Conservation (phyloP, 2,113 vertebrate species). For the Catharus fuscescens region DNA sequence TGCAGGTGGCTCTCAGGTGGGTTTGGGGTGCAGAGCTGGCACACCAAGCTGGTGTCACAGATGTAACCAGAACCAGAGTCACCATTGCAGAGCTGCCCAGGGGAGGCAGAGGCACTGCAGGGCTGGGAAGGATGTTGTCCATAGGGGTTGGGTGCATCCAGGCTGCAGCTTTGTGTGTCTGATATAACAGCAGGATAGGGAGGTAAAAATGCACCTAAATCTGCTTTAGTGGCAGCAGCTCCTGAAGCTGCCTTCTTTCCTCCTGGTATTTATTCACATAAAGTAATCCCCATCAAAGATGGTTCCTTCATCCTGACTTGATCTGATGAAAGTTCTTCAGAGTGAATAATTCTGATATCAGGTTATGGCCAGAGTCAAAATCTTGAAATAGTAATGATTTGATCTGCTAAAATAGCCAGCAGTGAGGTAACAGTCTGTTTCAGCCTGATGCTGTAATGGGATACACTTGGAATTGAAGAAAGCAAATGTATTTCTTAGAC, state of each 20-base stretch:
- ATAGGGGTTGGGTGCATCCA: background rate
- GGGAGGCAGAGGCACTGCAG: background rate
- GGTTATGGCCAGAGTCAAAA: background rate
- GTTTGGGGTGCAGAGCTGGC: background rate
- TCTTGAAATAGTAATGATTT: constrained; percentile 43
- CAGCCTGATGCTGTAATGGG: background rate
- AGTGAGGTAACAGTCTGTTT: background rate
- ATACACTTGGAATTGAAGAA: background rate
- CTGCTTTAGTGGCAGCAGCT: background rate
- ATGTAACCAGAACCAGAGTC: rapidly evolving
- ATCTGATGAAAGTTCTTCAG: background rate
- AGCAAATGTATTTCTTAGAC: constrained; percentile 1
- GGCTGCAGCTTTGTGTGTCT: background rate
- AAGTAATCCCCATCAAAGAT: background rate
- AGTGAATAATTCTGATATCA: background rate
- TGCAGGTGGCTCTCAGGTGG: background rate
- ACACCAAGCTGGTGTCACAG: rapidly evolving
- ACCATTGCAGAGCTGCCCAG: background rate
- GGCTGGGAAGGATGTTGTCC: rapidly evolving
- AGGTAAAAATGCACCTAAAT: background rate
- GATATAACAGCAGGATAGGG: background rate
- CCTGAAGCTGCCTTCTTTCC: background rate
- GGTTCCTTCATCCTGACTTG: background rate
- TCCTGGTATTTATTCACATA: background rate
- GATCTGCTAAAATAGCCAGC: background rate